Evolutionary conservation across 2,888 invertebrate species (phyloP).

Genomic region (Lagria hirta): DNA sequence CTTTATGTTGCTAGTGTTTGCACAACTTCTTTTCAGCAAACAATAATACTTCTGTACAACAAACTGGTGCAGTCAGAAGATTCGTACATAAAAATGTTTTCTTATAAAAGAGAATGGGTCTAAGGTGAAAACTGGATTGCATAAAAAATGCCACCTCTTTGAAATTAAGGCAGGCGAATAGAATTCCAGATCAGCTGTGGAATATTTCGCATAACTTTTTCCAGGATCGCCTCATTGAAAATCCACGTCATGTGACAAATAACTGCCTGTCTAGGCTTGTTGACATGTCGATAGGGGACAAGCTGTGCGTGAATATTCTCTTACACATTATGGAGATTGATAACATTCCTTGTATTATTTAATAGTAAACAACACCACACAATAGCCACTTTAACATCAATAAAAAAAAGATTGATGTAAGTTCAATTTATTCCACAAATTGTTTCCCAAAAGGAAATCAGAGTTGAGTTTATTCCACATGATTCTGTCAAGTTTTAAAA

Average conservation of each 20-base stretch:
- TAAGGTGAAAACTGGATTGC: too few relatives aligned
- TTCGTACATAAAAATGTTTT: too few relatives aligned
- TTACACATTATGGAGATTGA: slow-evolving; percentile 26
- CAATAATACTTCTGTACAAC: too few relatives aligned
- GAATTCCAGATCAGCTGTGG: slow-evolving; percentile 27
- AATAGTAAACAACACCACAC: too few relatives aligned
- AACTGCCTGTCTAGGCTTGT: slow-evolving; percentile 27
- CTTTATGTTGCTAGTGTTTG: too few relatives aligned
- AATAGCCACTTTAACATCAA: too few relatives aligned
- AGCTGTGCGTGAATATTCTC: slow-evolving; percentile 20
- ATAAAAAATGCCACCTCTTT: slow-evolving; percentile 20
- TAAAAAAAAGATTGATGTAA: too few relatives aligned
- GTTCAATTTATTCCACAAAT: too few relatives aligned
- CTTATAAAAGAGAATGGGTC: too few relatives aligned
- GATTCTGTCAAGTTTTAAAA: slow-evolving; percentile 16
- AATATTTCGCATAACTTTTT: slow-evolving; percentile 41
- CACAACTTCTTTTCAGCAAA: too few relatives aligned
- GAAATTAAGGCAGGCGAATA: slow-evolving; percentile 13
- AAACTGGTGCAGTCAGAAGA: too few relatives aligned
- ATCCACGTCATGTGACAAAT: slow-evolving; percentile 35
- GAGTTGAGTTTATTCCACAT: slow-evolving; percentile 9
- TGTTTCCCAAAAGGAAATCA: slow-evolving; percentile 13
- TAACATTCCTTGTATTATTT: slow-evolving; percentile 25
- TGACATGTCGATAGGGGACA: slow-evolving; percentile 28
- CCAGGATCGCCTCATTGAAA: slow-evolving; percentile 37